These are phyloP conservation scores for Hemitrygon akajei DNA, from an alignment of 2,797 vertebrate species.

Conservation along the genomic window DNA sequence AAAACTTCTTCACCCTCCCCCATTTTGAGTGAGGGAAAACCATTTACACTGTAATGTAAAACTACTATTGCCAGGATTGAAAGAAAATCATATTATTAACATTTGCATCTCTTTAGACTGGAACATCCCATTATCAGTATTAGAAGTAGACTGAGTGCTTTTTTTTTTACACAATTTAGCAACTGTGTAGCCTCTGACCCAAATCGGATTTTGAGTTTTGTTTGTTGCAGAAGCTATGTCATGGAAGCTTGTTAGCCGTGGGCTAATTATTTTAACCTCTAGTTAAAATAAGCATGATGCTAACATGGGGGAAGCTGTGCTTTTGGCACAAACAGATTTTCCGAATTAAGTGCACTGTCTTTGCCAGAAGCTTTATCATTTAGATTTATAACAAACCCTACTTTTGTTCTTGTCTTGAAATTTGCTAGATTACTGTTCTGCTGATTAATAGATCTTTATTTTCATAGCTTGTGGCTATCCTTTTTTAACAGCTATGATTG, in stretches of 20 bases:
- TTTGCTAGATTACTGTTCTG: conserved; percentile 51
- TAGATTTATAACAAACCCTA: conserved; percentile 39
- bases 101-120: conserved; percentile 75
- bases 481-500: conserved; percentile 61
- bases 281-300: neutral
- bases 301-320: conserved; percentile 29
- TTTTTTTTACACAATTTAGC: conserved; percentile 68
- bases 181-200: conserved; percentile 66
- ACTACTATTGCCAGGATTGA: conserved; percentile 77
- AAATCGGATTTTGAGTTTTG: conserved; percentile 81
- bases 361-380: conserved; percentile 44
- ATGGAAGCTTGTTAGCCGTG: conserved; percentile 56
- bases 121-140: conserved; percentile 82
- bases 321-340: conserved; percentile 41
- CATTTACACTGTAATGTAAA: conserved; percentile 96
- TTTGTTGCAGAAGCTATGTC: conserved; percentile 61
- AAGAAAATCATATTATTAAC: conserved; percentile 78
- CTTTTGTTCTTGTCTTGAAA: conserved; percentile 40
- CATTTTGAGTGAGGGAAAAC: conserved; percentile 55
- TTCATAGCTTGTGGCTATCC: conserved; percentile 62
- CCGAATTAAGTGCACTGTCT: conserved; percentile 43
- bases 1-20: conserved; percentile 46
- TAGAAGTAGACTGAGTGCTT: conserved; percentile 74
- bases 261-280: conserved; percentile 49
- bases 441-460: conserved; percentile 61